Percentiles rank a stretch among this genome's conserved stretches.
phyloP scores from a whole-genome alignment of 2,113 vertebrate genomes.

The Sinosuthora webbiana region DNA sequence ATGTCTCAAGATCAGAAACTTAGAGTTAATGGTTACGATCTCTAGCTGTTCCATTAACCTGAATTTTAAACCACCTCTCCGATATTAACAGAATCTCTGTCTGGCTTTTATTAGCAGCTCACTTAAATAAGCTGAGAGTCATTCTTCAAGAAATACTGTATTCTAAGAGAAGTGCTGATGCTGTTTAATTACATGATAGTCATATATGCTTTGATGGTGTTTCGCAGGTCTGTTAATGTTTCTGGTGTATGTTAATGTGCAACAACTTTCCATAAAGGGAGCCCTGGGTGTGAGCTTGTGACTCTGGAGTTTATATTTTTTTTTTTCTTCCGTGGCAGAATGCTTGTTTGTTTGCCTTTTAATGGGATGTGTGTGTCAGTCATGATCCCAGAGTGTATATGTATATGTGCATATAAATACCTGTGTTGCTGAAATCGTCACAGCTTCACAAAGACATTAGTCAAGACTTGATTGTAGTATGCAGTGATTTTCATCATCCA shows the following conservation, averaged over 20 bases:
- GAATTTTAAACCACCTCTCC: background rate
- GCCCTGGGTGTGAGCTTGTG: background rate
- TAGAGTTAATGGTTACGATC: conserved; percentile 11
- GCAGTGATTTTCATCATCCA: background rate
- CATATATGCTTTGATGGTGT: background rate
- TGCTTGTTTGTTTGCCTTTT: background rate
- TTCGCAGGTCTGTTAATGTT: background rate
- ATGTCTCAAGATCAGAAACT: background rate
- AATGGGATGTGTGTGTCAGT: background rate
- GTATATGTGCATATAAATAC: background rate
- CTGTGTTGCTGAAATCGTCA: background rate
- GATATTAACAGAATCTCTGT: background rate
- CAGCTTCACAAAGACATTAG: background rate
- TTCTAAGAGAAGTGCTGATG: background rate
- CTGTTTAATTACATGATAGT: background rate
- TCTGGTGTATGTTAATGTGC: background rate
- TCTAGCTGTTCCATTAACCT: conserved; percentile 1
- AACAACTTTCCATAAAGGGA: background rate
- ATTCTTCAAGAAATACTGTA: background rate
- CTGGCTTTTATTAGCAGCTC: background rate
- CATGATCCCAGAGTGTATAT: background rate
- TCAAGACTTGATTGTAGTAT: background rate
- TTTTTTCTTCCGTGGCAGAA: background rate
- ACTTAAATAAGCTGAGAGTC: background rate
- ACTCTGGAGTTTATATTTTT: background rate